Percentiles rank a stretch among this genome's conserved stretches.
phyloP scores from a whole-genome alignment of 1,140 invertebrate species.

The Pseudomyrmex concolor region DNA sequence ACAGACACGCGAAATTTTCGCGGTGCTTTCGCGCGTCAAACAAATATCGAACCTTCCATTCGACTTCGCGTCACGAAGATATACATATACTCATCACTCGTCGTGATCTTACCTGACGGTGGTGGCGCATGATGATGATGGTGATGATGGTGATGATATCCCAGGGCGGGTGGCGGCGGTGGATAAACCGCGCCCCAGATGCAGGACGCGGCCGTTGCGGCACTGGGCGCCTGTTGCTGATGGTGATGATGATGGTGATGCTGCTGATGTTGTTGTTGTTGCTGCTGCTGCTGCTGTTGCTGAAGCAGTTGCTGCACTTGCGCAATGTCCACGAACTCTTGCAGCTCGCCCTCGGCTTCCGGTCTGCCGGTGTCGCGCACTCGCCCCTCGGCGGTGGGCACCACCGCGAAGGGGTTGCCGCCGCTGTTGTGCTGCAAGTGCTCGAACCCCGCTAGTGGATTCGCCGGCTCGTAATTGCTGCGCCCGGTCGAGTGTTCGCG shows the following conservation, averaged over 20 bases:
- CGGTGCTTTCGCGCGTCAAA: neutral
- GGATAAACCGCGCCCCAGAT: constrained; percentile 82
- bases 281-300: constrained; percentile 80
- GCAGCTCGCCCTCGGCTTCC: constrained; percentile 80
- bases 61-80: constrained; percentile 7
- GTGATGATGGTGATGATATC: constrained; percentile 80
- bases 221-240: constrained; percentile 74
- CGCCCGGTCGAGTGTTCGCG: constrained; percentile 84
- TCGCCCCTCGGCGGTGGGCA: constrained; percentile 70
- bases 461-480: constrained; percentile 81
- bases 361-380: constrained; percentile 74
- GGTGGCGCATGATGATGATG: constrained; percentile 77
- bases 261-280: constrained; percentile 73
- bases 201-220: constrained; percentile 73
- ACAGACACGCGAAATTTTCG: neutral
- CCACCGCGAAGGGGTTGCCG: constrained; percentile 77
- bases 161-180: constrained; percentile 78
- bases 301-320: constrained; percentile 82
- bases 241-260: constrained; percentile 70
- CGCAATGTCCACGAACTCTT: constrained; percentile 83
- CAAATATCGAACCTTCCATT: constrained; percentile 50
- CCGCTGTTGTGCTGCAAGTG: constrained; percentile 79
- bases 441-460: constrained; percentile 81
- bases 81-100: neutral
- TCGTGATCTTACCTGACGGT: constrained; percentile 76